Conservation (phyloP, 2,888 invertebrate species). For the Limnephilus auricula region DNA sequence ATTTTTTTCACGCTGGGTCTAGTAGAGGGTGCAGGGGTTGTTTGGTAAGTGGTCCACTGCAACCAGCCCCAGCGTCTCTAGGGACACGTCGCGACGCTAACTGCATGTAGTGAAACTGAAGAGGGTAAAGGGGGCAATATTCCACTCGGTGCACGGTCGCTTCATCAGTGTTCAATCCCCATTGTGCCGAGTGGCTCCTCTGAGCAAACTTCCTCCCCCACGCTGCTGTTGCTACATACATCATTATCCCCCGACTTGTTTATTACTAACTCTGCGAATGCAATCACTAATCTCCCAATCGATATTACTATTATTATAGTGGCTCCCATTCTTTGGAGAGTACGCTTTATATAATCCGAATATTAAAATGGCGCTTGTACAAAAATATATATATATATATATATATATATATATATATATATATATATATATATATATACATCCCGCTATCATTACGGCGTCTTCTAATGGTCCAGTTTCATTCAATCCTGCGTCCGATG, state of each 20-base stretch:
- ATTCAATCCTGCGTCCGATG: too few species aligned
- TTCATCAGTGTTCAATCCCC: constrained; percentile 50
- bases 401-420: too few species aligned
- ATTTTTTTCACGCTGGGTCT: neutral
- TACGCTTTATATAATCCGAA: neutral
- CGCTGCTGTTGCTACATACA: neutral
- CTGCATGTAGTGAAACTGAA: constrained; percentile 32
- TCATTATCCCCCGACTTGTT: constrained; percentile 48
- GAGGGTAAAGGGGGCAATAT: constrained; percentile 45
- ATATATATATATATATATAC: too few species aligned
- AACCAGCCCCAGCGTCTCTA: constrained; percentile 41
- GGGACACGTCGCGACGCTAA: constrained; percentile 39
- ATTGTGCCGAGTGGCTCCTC: constrained; percentile 53
- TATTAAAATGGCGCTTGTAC: neutral
- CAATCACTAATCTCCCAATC: neutral
- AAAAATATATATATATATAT: too few species aligned
- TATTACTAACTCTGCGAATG: constrained; percentile 40
- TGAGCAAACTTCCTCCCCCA: constrained; percentile 45
- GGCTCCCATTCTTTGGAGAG: neutral
- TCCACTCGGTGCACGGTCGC: constrained; percentile 49
- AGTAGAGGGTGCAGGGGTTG: neutral
- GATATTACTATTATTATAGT: neutral
- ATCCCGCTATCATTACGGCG: too few species aligned
- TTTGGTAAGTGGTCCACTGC: constrained; percentile 51
- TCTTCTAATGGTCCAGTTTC: too few species aligned